These are phyloP conservation scores for Dione juno DNA, from an alignment of 2,888 invertebrate species.

Conservation along the genomic window DNA sequence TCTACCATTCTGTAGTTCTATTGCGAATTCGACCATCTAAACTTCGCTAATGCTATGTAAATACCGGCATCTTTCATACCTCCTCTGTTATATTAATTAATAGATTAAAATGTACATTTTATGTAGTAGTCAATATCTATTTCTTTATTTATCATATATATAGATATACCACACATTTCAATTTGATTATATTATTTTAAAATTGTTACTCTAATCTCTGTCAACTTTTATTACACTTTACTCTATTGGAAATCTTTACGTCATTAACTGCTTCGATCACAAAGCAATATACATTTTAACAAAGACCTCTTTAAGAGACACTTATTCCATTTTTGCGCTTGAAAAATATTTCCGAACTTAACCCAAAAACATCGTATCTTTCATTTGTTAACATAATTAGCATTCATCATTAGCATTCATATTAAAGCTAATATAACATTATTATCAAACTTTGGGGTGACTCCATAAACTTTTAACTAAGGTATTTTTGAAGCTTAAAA, in stretches of 20 bases:
- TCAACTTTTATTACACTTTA: background rate
- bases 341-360: slow-evolving; percentile 9
- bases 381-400: background rate
- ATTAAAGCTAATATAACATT: background rate
- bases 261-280: slow-evolving; percentile 8
- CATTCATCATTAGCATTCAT: background rate
- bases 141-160: no score
- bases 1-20: background rate
- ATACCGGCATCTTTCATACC: background rate
- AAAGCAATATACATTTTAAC: slow-evolving; percentile 12
- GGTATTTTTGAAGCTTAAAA: slow-evolving; percentile 19
- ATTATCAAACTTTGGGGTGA: background rate
- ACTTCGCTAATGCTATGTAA: background rate
- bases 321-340: slow-evolving; percentile 13
- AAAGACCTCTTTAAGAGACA: slow-evolving; percentile 19
- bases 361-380: background rate
- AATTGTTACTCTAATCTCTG: background rate
- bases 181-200: background rate
- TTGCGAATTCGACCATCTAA: slow-evolving; percentile 1
- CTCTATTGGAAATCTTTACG: background rate
- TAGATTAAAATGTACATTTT: background rate
- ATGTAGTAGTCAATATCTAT: background rate
- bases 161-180: background rate
- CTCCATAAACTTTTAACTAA: slow-evolving; percentile 3
- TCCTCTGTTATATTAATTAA: background rate